Percentiles rank a stretch among this genome's conserved stretches.
Evolutionary conservation across 1,140 invertebrate genomes (phyloP).

Genomic region (Delia radicum): DNA sequence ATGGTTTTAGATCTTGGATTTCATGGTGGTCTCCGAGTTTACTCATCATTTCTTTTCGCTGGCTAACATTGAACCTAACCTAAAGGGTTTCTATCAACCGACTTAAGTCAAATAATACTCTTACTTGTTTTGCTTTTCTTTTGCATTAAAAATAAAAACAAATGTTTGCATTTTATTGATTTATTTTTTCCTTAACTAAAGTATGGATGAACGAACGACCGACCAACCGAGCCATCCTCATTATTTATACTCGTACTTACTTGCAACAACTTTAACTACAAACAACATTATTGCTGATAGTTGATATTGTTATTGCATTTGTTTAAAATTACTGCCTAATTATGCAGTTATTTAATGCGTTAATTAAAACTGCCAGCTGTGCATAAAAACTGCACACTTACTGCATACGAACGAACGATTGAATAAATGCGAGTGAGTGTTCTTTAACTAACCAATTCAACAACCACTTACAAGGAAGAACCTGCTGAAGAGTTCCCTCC

Average conservation of each 20-base stretch:
- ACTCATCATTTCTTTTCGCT: too few species aligned
- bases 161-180: neutral
- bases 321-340: neutral
- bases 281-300: too few species aligned
- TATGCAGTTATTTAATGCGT: constrained; percentile 4
- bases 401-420: neutral
- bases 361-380: constrained; percentile 1
- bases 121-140: neutral
- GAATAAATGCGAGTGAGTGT: neutral
- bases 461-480: too few species aligned
- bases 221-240: neutral
- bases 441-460: too few species aligned
- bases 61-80: too few species aligned
- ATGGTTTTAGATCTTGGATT: too few species aligned
- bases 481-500: too few species aligned
- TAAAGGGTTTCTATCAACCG: too few species aligned
- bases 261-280: neutral
- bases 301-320: neutral
- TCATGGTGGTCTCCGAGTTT: too few species aligned
- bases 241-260: neutral
- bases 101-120: neutral
- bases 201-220: neutral
- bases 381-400: neutral
- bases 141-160: neutral
- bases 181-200: neutral